Base-by-base conservation (phyloP, 1,140 invertebrate genomes). In the Hyles euphorbiae region DNA sequence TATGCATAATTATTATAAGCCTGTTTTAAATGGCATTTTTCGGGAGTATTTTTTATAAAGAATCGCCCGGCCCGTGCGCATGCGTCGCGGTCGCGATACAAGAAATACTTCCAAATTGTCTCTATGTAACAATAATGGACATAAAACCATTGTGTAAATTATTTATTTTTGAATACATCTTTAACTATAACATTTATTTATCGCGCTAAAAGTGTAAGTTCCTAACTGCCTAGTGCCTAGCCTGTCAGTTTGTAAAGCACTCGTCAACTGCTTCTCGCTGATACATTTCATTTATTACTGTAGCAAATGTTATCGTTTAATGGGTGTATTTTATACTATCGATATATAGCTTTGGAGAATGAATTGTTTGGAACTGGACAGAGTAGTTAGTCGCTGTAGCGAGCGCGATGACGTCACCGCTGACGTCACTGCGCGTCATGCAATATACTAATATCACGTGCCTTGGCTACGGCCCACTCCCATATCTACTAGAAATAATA, bases 131-230 rank as follows among this genome's bases (percentile, higher is more conserved):
- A 68, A 70, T 73, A 71, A 68, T 65, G 67, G 72, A 70, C 70
- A 75, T 78, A 70, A 69, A 77, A 78, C 74, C 57, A 71, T 75
- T 74, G 74, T 86, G 78, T 81, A 77, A 80, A 80, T 80, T 84
- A 87, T 87, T 87, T 81, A 83, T 85, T 80, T 76, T 74, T 67
- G 53, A 73, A 77, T 76, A 70, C 34, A 36, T 74, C 52, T 72
- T 58, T 69, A 63, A 65, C 72, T 60, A 67, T 74, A 74, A 78
- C 62, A 55, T 77, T 78, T 83, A 83, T 83, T 85, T 84, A 84
- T 82, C 77, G 65, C 70, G 70, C 74, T 83, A 79, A 83, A 83
- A 76, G 80, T 80, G 72, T 83, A 86, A 87, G 85, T 88, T 88
- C 85, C 85, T 88, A 88, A 84, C 76, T 60, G 36, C 36, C 36